Percentiles rank a stretch among this genome's conserved stretches.
Evolutionary conservation across 2,113 vertebrate species (phyloP).

Genomic region (Scomber scombrus): DNA sequence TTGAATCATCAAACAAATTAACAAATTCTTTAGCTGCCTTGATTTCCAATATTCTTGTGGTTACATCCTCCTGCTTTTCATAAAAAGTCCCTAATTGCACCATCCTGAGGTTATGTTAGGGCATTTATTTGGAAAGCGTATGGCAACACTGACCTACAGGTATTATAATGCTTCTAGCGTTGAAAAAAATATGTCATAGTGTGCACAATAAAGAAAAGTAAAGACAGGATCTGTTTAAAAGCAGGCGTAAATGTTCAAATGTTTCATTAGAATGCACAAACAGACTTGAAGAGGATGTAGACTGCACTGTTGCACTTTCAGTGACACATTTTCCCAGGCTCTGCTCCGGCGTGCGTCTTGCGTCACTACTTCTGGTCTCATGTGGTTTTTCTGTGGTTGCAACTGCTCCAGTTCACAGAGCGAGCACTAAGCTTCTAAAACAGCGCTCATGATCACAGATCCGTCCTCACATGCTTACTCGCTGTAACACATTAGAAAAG

Average conservation of each 20-base stretch:
- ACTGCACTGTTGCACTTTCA: slow-evolving; percentile 73
- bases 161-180: not conserved
- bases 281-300: slow-evolving; percentile 69
- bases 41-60: slow-evolving; percentile 29
- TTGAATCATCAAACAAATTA: slow-evolving; percentile 22
- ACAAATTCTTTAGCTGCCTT: slow-evolving; percentile 20
- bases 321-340: slow-evolving; percentile 83
- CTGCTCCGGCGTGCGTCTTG: slow-evolving; percentile 66
- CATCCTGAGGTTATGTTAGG: not conserved
- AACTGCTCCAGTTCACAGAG: slow-evolving; percentile 79
- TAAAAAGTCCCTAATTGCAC: slow-evolving; percentile 34
- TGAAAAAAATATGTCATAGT: not conserved
- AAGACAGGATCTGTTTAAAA: slow-evolving; percentile 17
- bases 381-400: slow-evolving; percentile 80
- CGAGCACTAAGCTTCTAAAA: slow-evolving; percentile 64
- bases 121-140: slow-evolving; percentile 29
- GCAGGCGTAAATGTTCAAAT: slow-evolving; percentile 36
- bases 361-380: slow-evolving; percentile 78
- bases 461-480: slow-evolving; percentile 52
- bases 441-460: slow-evolving; percentile 66
- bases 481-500: slow-evolving; percentile 56
- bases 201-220: not conserved
- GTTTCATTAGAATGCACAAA: slow-evolving; percentile 53
- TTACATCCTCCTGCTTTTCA: slow-evolving; percentile 29
- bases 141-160: not conserved